Base-by-base conservation (phyloP, 2,888 invertebrate species). In the Hartigia nigra region DNA sequence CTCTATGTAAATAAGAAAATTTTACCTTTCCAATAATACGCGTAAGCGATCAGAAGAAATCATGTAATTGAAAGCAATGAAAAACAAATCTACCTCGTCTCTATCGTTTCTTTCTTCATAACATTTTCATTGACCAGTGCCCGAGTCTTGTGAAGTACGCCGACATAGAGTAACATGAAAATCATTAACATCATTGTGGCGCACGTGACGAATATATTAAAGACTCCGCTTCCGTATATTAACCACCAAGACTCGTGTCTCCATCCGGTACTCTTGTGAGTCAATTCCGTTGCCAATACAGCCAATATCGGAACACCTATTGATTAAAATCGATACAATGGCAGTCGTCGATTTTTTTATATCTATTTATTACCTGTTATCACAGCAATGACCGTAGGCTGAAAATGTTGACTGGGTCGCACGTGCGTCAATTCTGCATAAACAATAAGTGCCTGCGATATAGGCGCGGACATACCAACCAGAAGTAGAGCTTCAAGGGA, bases 401-500 rank as follows among this genome's bases (percentile, higher is more conserved):
- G 94, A 84, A 93, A 91, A 81, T 95, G 94, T 79, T 92, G 91
- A 84, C 92, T 92, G 3, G 93, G 92, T 86, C 87, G 89, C 76
- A 94, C 90, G 74, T 95, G 93, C 9, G 95, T 94, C 75, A 95
- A 91, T 89, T 96, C 95, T 0, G 95, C 95, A 85, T 95, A 95
- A 82, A 96, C 93, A 81, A 95, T 93, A 77, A 96, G 92, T 69
- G 95, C 94, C 88, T 95, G 95, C 70, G 95, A 95, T 81, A 96
- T 93, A 82, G 96, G 94, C 34, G 95, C 95, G 12, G 95, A 95
- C 90, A 95, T 93, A 0, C 94, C 95, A 23, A 95, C 92, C 88
- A 95, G 93, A 87, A 96, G 91, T 92, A 95, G 93, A 74, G 94
- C 93, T 88, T 95, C 95, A 85, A 95, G 91, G 78, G 93, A 92